These are phyloP conservation scores for Sisyra terminalis DNA, from an alignment of 2,888 invertebrate genomes.

Conservation along the genomic window DNA sequence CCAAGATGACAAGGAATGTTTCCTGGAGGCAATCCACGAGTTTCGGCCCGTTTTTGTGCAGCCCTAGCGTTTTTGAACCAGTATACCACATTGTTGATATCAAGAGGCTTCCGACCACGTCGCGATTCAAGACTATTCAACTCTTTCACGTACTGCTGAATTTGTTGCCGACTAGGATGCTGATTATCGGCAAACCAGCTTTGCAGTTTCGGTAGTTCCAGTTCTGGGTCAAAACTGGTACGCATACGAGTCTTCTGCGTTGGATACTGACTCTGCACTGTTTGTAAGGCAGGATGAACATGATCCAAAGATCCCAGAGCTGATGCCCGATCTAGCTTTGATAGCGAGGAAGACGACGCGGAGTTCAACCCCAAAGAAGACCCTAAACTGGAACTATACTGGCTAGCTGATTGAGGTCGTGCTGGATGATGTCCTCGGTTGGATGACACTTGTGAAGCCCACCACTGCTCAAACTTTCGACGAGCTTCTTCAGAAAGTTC, in stretches of 20 bases:
- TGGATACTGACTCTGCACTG: slow-evolving; percentile 57
- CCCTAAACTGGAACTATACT: slow-evolving; percentile 24
- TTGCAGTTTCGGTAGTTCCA: slow-evolving; percentile 90
- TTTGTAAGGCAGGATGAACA: slow-evolving; percentile 59
- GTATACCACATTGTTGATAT: slow-evolving; percentile 90
- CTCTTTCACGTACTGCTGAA: slow-evolving; percentile 88
- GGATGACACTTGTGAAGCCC: slow-evolving; percentile 58
- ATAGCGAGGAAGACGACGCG: too few species aligned
- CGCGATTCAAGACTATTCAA: slow-evolving; percentile 85
- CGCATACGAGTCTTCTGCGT: slow-evolving; percentile 88
- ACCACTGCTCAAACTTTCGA: slow-evolving; percentile 85
- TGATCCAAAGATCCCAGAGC: slow-evolving; percentile 32
- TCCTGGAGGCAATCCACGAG: slow-evolving; percentile 37
- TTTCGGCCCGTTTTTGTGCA: slow-evolving; percentile 82
- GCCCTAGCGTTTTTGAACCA: slow-evolving; percentile 98
- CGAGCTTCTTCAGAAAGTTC: slow-evolving; percentile 72
- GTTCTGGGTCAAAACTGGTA: slow-evolving; percentile 92
- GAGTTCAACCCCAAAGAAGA: too few species aligned
- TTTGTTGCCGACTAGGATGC: slow-evolving; percentile 92
- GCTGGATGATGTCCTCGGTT: slow-evolving; percentile 24
- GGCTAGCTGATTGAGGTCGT: slow-evolving; percentile 25
- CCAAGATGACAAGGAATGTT: slow-evolving; percentile 40
- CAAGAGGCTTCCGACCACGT: slow-evolving; percentile 81
- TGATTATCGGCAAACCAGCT: slow-evolving; percentile 96
- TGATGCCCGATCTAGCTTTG: slow-evolving; percentile 27